These are phyloP conservation scores for Andrena cerasifolii DNA, from an alignment of 1,140 invertebrate species.

Conservation along the genomic window DNA sequence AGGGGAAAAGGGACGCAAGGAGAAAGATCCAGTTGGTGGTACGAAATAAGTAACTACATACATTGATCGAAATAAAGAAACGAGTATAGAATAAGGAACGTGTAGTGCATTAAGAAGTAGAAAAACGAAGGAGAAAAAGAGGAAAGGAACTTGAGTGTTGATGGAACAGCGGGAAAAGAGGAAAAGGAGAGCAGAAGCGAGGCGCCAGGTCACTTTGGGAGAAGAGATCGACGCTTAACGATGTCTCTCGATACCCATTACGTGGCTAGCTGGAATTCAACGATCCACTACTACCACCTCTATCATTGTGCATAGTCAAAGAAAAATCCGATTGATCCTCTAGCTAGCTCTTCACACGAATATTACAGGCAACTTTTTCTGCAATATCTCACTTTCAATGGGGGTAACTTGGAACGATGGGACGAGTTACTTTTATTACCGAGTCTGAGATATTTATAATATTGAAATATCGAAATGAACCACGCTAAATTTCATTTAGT, in stretches of 20 bases:
- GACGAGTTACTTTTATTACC: too few relatives aligned
- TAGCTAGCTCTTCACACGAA: conserved; percentile 18
- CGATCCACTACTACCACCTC: conserved; percentile 47
- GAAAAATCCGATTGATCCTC: conserved; percentile 62
- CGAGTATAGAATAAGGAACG: neutral
- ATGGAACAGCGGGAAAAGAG: neutral
- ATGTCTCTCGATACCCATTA: conserved; percentile 69
- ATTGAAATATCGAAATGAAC: too few relatives aligned
- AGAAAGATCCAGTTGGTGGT: too few relatives aligned
- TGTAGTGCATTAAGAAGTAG: neutral
- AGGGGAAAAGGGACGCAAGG: too few relatives aligned
- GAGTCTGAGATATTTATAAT: neutral
- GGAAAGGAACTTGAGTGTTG: neutral
- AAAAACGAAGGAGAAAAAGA: conserved; percentile 36
- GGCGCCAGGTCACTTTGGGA: conserved; percentile 74
- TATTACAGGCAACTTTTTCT: neutral
- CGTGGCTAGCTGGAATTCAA: conserved; percentile 62
- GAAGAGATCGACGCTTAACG: conserved; percentile 70
- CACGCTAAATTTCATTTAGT: too few relatives aligned
- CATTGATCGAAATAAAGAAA: neutral
- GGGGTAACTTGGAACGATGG: too few relatives aligned
- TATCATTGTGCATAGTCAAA: conserved; percentile 48
- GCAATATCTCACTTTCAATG: neutral
- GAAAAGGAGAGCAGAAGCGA: conserved; percentile 48
- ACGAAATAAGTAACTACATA: neutral